Evolutionary conservation across 30 jellyfish, hydroid and myxozoan genomes (phyloP).

Genomic region (Aurelia coerulea): DNA sequence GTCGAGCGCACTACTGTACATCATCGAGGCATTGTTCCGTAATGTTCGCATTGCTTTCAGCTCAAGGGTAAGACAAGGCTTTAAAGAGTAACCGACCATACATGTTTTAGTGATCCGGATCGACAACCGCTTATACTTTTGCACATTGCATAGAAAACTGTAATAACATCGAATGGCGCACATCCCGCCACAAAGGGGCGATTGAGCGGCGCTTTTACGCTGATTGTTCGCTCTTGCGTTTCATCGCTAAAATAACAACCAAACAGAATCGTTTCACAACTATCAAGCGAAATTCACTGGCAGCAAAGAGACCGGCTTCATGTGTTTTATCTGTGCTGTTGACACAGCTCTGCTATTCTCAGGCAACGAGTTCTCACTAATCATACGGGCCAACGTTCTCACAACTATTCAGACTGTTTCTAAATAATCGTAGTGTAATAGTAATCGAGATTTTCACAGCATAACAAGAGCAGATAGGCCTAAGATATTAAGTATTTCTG

Average conservation of each 20-base stretch:
- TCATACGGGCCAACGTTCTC: slow-evolving; percentile 19
- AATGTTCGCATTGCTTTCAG: slow-evolving; percentile 59
- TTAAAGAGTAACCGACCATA: slow-evolving; percentile 64
- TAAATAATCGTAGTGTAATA: neutral
- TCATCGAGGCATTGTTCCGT: slow-evolving; percentile 38
- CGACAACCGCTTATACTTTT: slow-evolving; percentile 68
- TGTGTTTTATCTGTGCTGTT: slow-evolving; percentile 61
- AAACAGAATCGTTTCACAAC: slow-evolving; percentile 75
- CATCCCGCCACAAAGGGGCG: slow-evolving; percentile 64
- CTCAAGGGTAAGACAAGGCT: slow-evolving; percentile 52
- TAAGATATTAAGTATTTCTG: no score
- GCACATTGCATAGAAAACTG: slow-evolving; percentile 70
- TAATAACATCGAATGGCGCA: slow-evolving; percentile 56
- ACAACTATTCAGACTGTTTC: slow-evolving; percentile 39
- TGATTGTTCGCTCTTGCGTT: slow-evolving; percentile 77
- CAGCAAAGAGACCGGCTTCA: slow-evolving; percentile 65
- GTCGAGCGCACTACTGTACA: slow-evolving; percentile 51
- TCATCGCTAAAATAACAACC: slow-evolving; percentile 83
- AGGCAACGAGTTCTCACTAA: slow-evolving; percentile 44
- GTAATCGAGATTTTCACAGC: neutral
- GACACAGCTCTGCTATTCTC: slow-evolving; percentile 63
- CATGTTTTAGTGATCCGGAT: slow-evolving; percentile 69
- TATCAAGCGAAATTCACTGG: slow-evolving; percentile 60
- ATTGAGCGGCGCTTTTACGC: slow-evolving; percentile 67
- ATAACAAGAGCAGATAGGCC: neutral